A percentile compares a stretch with the other conserved stretches of the same genome.
Evolutionary conservation across 2,113 vertebrate genomes (phyloP).

Genomic region (Brachypodius melanocephalos): DNA sequence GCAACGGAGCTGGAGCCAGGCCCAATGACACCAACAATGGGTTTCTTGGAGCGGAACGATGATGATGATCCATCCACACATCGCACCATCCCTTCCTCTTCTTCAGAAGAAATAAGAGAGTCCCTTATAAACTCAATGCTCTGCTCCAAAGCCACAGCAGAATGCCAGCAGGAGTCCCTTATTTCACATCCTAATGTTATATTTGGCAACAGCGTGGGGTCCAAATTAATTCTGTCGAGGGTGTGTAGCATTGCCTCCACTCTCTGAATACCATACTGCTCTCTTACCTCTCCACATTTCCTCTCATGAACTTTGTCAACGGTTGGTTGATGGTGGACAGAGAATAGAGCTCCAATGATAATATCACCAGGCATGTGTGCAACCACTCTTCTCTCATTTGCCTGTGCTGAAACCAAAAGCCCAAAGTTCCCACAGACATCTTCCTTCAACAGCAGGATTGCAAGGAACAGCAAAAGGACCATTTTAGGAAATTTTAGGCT

Average conservation of each 20-base stretch:
- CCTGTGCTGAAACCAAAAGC: slow-evolving; percentile 77
- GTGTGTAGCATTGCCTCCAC: slow-evolving; percentile 98
- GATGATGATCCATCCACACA: slow-evolving; percentile 88
- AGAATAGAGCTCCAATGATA: slow-evolving; percentile 96
- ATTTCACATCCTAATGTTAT: slow-evolving; percentile 96
- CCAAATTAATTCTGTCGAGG: slow-evolving; percentile 92
- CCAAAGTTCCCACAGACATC: slow-evolving; percentile 73
- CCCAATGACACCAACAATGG: slow-evolving; percentile 96
- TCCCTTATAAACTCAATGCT: slow-evolving; percentile 99
- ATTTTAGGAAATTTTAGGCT: slow-evolving; percentile 82
- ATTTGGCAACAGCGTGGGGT: slow-evolving; percentile 88
- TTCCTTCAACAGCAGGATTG: slow-evolving; percentile 74
- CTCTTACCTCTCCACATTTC: slow-evolving; percentile 93
- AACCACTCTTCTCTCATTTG: slow-evolving; percentile 91
- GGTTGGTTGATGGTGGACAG: slow-evolving; percentile 94
- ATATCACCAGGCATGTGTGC: slow-evolving; percentile 93
- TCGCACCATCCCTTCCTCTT: slow-evolving; percentile 84
- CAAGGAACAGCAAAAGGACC: slow-evolving; percentile 79
- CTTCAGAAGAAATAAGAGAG: slow-evolving; percentile 91
- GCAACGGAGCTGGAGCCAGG: slow-evolving; percentile 97
- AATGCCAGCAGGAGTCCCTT: slow-evolving; percentile 98
- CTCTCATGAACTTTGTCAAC: slow-evolving; percentile 98
- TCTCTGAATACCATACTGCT: slow-evolving; percentile 97
- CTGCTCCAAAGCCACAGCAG: slow-evolving; percentile 95
- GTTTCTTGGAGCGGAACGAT: slow-evolving; percentile 89